Conservation (phyloP, 2,113 vertebrate species). For the Isichthys henryi region DNA sequence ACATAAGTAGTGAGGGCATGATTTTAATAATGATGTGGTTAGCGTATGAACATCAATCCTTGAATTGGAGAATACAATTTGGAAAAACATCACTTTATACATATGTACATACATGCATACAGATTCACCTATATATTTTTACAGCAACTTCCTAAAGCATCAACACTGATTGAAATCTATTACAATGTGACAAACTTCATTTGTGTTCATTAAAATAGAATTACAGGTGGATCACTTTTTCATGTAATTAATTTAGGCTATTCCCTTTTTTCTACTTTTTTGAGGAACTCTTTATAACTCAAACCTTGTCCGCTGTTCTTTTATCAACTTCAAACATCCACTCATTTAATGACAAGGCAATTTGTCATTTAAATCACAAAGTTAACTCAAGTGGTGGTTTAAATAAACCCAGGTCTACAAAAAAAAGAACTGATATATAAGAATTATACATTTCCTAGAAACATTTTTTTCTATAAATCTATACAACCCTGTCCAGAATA, state of each 20-base stretch:
- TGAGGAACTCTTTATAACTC: constrained; percentile 52
- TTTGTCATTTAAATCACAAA: constrained; percentile 61
- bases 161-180: constrained; percentile 17
- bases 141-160: constrained; percentile 23
- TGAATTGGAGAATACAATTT: background rate
- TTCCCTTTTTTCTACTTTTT: constrained; percentile 21
- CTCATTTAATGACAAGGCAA: constrained; percentile 58
- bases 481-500: background rate
- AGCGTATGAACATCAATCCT: background rate
- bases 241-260: constrained; percentile 15
- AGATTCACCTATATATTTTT: no score
- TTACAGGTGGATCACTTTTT: constrained; percentile 6
- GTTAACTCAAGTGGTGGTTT: constrained; percentile 67
- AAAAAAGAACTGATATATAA: background rate
- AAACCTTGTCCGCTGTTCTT: constrained; percentile 56
- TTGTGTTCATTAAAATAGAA: constrained; percentile 28
- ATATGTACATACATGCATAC: no score
- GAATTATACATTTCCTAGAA: background rate
- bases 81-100: background rate
- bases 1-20: background rate
- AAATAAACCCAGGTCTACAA: constrained; percentile 48
- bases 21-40: background rate
- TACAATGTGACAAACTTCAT: constrained; percentile 22
- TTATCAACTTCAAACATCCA: constrained; percentile 61
- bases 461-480: background rate